Conservation (phyloP, 1,140 invertebrate species). For the Philaenus spumarius region DNA sequence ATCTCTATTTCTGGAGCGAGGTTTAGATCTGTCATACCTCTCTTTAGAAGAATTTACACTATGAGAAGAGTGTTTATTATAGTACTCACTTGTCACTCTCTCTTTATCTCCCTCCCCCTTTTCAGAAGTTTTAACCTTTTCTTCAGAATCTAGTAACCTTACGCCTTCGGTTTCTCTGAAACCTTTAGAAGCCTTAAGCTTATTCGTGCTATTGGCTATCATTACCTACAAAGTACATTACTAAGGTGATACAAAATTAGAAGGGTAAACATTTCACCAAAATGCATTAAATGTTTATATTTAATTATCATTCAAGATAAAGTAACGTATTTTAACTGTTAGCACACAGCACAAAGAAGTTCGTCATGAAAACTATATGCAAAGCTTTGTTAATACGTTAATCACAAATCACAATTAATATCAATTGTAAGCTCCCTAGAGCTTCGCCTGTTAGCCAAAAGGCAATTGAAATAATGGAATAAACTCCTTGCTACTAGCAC, state of each 20-base stretch:
- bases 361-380: too few relatives aligned
- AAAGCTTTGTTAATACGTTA: too few relatives aligned
- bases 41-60: background rate
- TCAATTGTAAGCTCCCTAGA: too few relatives aligned
- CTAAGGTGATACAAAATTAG: background rate
- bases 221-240: constrained; percentile 23
- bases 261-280: background rate
- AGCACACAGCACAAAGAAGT: too few relatives aligned
- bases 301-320: too few relatives aligned
- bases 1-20: constrained; percentile 17
- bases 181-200: constrained; percentile 23
- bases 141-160: constrained; percentile 13
- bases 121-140: constrained; percentile 11
- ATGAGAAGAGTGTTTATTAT: background rate
- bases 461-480: too few relatives aligned
- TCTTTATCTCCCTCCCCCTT: constrained; percentile 17
- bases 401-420: too few relatives aligned
- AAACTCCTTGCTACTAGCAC: too few relatives aligned
- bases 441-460: too few relatives aligned
- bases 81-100: background rate
- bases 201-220: constrained; percentile 20
- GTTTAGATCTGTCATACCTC: constrained; percentile 13
- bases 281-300: background rate
- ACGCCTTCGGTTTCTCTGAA: constrained; percentile 17
- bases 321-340: too few relatives aligned